These are phyloP conservation scores for Apostichopus parvimensis DNA, from an alignment of 35 echinoderm and acorn worm genomes.

Conservation along the genomic window DNA sequence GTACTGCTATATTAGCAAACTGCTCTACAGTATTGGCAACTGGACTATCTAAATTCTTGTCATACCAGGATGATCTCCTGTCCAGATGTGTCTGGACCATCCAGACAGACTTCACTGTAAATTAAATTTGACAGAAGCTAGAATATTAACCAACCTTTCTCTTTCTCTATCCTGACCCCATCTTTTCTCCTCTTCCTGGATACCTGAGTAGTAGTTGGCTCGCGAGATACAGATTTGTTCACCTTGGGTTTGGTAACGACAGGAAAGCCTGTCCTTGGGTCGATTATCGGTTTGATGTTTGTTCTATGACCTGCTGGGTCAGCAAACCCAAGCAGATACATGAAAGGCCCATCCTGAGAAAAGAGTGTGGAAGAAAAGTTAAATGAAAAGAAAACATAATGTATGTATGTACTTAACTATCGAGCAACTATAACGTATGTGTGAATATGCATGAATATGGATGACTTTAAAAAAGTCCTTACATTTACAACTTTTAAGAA, in stretches of 20 bases:
- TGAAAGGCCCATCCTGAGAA: slow-evolving; percentile 70
- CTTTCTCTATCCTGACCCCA: slow-evolving; percentile 31
- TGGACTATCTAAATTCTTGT: no score
- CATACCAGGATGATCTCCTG: no score
- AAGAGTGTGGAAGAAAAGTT: neutral
- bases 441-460: no score
- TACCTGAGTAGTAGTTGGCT: neutral
- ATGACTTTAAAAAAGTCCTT: no score
- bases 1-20: no score
- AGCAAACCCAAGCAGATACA: slow-evolving; percentile 51
- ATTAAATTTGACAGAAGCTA: neutral
- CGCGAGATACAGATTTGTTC: slow-evolving; percentile 9
- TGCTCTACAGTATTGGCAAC: no score
- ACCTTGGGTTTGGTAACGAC: slow-evolving; percentile 5
- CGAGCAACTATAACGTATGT: no score
- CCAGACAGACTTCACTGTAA: neutral
- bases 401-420: no score
- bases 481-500: no score
- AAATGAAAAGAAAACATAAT: no score
- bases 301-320: slow-evolving; percentile 31
- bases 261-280: slow-evolving; percentile 34
- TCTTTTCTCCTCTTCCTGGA: slow-evolving; percentile 54
- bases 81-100: no score
- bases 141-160: slow-evolving; percentile 51
- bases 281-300: slow-evolving; percentile 37